Evolutionary conservation across 2,113 vertebrate species (phyloP).

Genomic region (Hemibagrus wyckioides): DNA sequence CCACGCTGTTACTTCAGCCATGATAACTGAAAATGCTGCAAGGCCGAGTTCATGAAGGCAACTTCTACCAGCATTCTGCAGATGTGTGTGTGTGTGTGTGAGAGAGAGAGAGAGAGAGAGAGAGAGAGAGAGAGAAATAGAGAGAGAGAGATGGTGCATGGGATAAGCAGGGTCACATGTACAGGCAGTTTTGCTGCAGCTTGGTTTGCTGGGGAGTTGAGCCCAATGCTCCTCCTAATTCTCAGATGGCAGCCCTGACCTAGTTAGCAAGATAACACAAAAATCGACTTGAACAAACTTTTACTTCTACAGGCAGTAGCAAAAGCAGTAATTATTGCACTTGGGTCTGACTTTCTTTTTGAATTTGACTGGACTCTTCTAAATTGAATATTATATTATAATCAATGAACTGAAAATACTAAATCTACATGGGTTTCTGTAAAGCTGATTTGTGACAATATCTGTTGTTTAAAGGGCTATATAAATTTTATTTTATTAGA

Average conservation of each 20-base stretch:
- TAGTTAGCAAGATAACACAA: slow-evolving; percentile 72
- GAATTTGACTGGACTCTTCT: background rate
- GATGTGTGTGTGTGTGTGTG: slow-evolving; percentile 45
- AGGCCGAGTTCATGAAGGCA: background rate
- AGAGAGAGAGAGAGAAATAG: slow-evolving; percentile 26
- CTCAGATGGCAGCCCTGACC: slow-evolving; percentile 74
- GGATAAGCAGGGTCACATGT: slow-evolving; percentile 65
- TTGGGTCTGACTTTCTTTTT: background rate
- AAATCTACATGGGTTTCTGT: background rate
- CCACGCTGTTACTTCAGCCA: slow-evolving; percentile 16
- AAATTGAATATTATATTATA: slow-evolving; percentile 5
- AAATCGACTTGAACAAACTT: slow-evolving; percentile 72
- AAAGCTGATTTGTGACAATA: background rate
- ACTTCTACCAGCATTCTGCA: slow-evolving; percentile 50
- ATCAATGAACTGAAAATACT: background rate
- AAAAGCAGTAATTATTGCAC: slow-evolving; percentile 23
- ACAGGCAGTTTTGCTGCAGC: slow-evolving; percentile 55
- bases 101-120: background rate
- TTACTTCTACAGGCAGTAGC: background rate
- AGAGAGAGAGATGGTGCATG: slow-evolving; percentile 39
- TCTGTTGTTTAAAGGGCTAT: background rate
- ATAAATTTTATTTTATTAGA: background rate
- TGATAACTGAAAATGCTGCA: slow-evolving; percentile 33
- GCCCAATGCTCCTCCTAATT: slow-evolving; percentile 63
- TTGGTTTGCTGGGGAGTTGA: slow-evolving; percentile 58